A percentile compares a stretch with the other conserved stretches of the same genome.
Evolutionary conservation across 1,140 invertebrate species (phyloP).

Genomic region (Penaeus chinensis): DNA sequence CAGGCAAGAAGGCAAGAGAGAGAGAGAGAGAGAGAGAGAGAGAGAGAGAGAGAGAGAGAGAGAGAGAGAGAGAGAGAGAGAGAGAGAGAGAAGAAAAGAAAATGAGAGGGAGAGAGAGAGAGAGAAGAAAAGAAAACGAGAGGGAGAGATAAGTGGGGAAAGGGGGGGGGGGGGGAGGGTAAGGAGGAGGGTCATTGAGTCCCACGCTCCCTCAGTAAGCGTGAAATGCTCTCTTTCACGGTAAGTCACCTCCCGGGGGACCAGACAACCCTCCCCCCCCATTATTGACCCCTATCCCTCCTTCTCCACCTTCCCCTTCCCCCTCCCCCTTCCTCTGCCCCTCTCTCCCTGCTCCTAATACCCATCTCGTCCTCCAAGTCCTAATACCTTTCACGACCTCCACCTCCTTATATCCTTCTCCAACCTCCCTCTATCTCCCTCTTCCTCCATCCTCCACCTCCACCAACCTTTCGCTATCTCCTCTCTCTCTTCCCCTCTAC

Average conservation of each 20-base stretch:
- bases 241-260: no score
- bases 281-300: neutral
- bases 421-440: neutral
- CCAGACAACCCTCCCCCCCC: conserved; percentile 14
- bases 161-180: neutral
- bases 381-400: neutral
- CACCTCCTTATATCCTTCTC: neutral
- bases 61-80: neutral
- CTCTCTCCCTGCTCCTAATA: no score
- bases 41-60: neutral
- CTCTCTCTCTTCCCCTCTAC: neutral
- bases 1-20: neutral
- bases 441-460: neutral
- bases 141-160: neutral
- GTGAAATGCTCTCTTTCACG: no score
- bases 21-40: neutral
- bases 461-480: neutral
- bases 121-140: neutral
- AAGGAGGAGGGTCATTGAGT: neutral
- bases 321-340: neutral
- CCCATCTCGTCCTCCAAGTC: neutral
- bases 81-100: neutral
- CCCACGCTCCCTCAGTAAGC: neutral
- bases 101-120: neutral
- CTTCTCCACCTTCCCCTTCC: neutral